Percentiles rank a stretch among this genome's conserved stretches.
Evolutionary conservation across 2,797 vertebrate species (phyloP).

Genomic region (Neosalanx taihuensis): DNA sequence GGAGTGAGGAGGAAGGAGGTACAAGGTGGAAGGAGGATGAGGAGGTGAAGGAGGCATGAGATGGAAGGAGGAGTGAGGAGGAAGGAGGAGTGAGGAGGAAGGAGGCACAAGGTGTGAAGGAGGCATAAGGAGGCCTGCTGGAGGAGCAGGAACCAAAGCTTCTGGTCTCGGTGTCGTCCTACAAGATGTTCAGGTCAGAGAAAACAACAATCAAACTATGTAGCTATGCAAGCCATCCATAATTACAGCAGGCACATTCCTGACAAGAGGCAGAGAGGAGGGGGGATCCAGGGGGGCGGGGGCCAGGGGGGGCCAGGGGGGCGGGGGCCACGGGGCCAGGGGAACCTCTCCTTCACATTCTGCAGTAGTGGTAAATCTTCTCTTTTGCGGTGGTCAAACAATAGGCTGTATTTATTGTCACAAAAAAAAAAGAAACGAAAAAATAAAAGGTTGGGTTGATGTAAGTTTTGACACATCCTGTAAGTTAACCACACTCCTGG

Average conservation of each 20-base stretch:
- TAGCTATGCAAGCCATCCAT: conserved; percentile 58
- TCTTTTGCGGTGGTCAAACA: conserved; percentile 54
- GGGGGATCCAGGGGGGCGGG: conserved; percentile 33
- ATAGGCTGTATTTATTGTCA: conserved; percentile 39
- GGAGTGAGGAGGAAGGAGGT: too few relatives aligned
- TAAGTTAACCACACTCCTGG: conserved; percentile 51
- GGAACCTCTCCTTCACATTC: conserved; percentile 29
- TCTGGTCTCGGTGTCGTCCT: conserved; percentile 32
- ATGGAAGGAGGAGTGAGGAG: too few relatives aligned
- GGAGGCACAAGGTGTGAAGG: too few relatives aligned
- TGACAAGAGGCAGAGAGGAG: conserved; percentile 46
- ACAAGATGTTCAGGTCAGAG: conserved; percentile 39
- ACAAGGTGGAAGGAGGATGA: too few relatives aligned
- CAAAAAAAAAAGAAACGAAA: conserved; percentile 13
- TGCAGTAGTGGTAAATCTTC: conserved; percentile 47
- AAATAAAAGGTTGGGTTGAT: conserved; percentile 17
- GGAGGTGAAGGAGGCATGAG: too few relatives aligned
- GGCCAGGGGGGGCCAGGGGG: conserved; percentile 1
- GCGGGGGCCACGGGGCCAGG: conserved; percentile 20
- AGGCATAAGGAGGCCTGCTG: conserved; percentile 20
- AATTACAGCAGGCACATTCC: conserved; percentile 60
- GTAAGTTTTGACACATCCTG: conserved; percentile 16
- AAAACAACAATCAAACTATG: conserved; percentile 52
- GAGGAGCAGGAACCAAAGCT: conserved; percentile 34
- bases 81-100: too few relatives aligned